Evolutionary conservation across 2,113 vertebrate species (phyloP).

Genomic region (Oreochromis aureus): DNA sequence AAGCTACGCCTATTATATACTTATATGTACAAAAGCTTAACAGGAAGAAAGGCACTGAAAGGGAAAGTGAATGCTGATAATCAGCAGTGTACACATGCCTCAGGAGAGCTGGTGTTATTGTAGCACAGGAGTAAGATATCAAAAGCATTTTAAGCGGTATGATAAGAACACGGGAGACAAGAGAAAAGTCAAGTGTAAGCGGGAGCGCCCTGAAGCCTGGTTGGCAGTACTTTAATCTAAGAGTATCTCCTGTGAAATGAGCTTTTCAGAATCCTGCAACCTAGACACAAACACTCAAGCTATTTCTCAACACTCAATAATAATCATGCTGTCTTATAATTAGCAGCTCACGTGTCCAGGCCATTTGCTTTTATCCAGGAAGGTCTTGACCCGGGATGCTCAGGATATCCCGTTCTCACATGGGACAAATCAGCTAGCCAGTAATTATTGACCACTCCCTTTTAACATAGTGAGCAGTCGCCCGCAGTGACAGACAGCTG

Average conservation of each 20-base stretch:
- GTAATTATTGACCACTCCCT: conserved; percentile 13
- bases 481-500: conserved; percentile 19
- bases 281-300: neutral
- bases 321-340: conserved; percentile 23
- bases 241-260: neutral
- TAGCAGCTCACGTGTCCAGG: conserved; percentile 17
- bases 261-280: neutral
- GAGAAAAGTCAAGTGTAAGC: conserved; percentile 15
- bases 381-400: conserved; percentile 29
- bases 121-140: conserved; percentile 21
- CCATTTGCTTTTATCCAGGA: conserved; percentile 8
- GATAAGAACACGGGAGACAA: conserved; percentile 27
- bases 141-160: conserved; percentile 42
- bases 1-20: neutral
- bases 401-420: conserved; percentile 11
- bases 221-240: neutral
- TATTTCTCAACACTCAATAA: neutral
- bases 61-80: neutral
- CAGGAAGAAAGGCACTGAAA: neutral
- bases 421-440: neutral
- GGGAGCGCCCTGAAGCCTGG: neutral
- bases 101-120: neutral
- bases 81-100: neutral
- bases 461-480: conserved; percentile 8
- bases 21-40: neutral